Percentiles rank a stretch among this genome's conserved stretches.
These are phyloP conservation scores for Neogale vison DNA, from an alignment of 2,113 vertebrate genomes.

Conservation along the genomic window DNA sequence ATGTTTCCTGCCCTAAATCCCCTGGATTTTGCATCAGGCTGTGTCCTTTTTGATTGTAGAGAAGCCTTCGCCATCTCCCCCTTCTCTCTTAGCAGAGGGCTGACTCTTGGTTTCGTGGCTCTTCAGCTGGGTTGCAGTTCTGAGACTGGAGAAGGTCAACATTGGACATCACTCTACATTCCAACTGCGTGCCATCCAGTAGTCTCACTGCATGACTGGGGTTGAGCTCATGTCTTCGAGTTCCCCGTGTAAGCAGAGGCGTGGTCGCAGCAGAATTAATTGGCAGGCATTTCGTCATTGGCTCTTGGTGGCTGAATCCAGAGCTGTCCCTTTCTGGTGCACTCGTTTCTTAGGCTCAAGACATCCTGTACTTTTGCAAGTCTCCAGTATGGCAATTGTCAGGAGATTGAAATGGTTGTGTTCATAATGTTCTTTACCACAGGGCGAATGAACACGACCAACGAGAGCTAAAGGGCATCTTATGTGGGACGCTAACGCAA, in stretches of 20 bases:
- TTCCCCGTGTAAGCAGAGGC: not conserved
- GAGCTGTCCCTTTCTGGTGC: not conserved
- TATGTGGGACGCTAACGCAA: not conserved
- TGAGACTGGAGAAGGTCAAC: slow-evolving; percentile 26
- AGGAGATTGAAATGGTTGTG: not conserved
- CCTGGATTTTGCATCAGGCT: not conserved
- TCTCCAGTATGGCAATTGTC: slow-evolving; percentile 25
- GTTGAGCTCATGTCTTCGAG: slow-evolving; percentile 73
- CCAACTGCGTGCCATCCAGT: not conserved
- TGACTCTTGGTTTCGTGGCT: not conserved
- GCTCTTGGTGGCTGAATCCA: not conserved
- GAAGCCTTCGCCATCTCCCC: not conserved
- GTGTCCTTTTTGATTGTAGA: not conserved
- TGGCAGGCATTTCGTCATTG: not conserved
- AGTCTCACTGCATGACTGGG: not conserved
- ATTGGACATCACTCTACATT: not conserved
- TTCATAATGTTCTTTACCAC: not conserved
- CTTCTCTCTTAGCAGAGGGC: not conserved
- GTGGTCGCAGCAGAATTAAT: slow-evolving; percentile 12
- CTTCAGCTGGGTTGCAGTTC: not conserved
- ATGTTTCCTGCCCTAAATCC: not conserved
- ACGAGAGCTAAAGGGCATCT: not conserved
- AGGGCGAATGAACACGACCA: not conserved
- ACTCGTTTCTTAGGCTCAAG: not conserved
- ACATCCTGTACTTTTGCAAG: not conserved